Base-by-base conservation (phyloP, 2,797 vertebrate species). In the Gadopsis marmoratus region DNA sequence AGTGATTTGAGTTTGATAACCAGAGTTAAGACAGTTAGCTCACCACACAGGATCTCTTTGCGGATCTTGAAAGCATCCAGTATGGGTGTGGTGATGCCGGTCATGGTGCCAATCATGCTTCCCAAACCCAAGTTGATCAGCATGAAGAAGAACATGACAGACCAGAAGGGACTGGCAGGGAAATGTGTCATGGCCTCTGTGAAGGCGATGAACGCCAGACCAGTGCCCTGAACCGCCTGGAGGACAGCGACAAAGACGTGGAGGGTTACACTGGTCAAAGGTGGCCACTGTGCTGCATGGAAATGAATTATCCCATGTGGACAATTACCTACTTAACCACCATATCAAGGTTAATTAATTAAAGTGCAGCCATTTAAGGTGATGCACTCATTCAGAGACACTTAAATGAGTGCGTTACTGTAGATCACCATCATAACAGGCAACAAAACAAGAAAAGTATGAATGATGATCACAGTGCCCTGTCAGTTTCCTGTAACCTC, bases 131-230 rank as follows among this genome's bases (percentile, higher is more conserved):
- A 88, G 93, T 95, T 96, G 67, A 99, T 95, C 58, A 99, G 90
- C 98, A 99, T 99, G 88, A 96, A 84, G 78, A 99, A 99, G 93
- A 98, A 99, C 84, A 99, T 96, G 81, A 97, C 96, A 0, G 98
- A 98, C 96, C 98, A 99, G 81, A 98, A 95, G 78, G 98, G 98
- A 9, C 97, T 96, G 66, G 94, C 96, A 3, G 97, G 97, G 93
- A 99, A 99, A 94, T 98, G 97, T 50, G 97, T 98, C 90, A 99
- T 99, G 2, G 98, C 98, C 92, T 99, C 98, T 0, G 97, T 98
- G 83, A 98, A 99, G 82, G 98, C 96, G 1, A 99, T 99, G 82
- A 99, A 99, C 0, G 97, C 97, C 89, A 99, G 85, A 16, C 98
- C 98, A 0, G 97, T 98, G 6, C 98, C 98, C 89, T 99, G 97